Evolutionary conservation across 2,888 invertebrate species (phyloP).

Genomic region (Hololepta plana): DNA sequence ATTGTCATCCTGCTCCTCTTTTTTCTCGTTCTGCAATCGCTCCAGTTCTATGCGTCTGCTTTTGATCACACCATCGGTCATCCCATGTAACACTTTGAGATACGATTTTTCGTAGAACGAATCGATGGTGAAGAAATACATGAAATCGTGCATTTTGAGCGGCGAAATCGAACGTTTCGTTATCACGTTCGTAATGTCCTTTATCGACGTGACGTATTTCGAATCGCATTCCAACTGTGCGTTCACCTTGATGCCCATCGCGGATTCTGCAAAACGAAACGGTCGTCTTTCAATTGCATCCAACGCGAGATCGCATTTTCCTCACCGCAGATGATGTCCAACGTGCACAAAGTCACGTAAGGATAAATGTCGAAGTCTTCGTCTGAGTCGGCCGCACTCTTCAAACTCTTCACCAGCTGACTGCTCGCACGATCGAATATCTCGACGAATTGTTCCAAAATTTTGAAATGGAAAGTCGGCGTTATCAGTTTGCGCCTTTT

Average conservation of each 20-base stretch:
- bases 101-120: slow-evolving; percentile 41
- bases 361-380: slow-evolving; percentile 33
- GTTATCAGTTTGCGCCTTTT: slow-evolving; percentile 8
- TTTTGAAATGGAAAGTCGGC: slow-evolving; percentile 17
- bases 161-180: slow-evolving; percentile 17
- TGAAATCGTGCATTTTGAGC: slow-evolving; percentile 28
- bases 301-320: too few relatives aligned
- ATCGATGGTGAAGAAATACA: slow-evolving; percentile 34
- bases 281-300: too few relatives aligned
- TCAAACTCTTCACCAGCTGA: slow-evolving; percentile 36
- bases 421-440: slow-evolving; percentile 46
- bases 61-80: too few relatives aligned
- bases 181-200: slow-evolving; percentile 24
- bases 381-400: slow-evolving; percentile 19
- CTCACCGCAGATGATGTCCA: slow-evolving; percentile 40
- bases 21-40: slow-evolving; percentile 15
- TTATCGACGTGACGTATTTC: slow-evolving; percentile 52
- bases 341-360: slow-evolving; percentile 35
- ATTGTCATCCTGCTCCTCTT: slow-evolving; percentile 9
- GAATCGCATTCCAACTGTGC: slow-evolving; percentile 51
- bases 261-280: slow-evolving; percentile 63
- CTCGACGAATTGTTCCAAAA: slow-evolving; percentile 50
- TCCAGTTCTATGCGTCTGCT: too few relatives aligned
- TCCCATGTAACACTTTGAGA: too few relatives aligned
- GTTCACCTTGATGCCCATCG: slow-evolving; percentile 61